Conservation (phyloP, 2,797 vertebrate genomes). For the Characodon lateralis region DNA sequence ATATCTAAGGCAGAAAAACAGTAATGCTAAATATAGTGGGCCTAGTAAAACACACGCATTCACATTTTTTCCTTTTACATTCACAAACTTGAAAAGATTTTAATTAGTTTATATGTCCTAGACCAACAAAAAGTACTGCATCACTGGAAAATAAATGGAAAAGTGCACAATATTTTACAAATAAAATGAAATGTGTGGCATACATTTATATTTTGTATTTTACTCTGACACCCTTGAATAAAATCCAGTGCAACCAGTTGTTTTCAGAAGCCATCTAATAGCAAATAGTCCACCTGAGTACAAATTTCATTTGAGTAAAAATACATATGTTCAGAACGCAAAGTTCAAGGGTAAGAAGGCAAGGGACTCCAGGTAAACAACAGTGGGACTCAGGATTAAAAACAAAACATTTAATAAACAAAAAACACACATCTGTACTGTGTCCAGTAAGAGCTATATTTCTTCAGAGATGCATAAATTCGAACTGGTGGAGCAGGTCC, state of each 20-base stretch:
- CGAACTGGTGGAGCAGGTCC: slow-evolving; percentile 24
- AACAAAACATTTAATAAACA: slow-evolving; percentile 50
- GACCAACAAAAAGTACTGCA: background rate
- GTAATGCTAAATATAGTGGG: background rate
- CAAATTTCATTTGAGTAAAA: too few species aligned
- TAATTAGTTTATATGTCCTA: background rate
- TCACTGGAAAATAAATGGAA: background rate
- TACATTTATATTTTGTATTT: background rate
- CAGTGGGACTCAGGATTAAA: background rate
- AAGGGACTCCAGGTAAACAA: slow-evolving; percentile 28
- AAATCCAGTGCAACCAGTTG: background rate
- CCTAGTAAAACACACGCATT: background rate
- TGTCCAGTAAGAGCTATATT: slow-evolving; percentile 16
- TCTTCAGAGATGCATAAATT: background rate
- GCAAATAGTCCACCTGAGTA: too few species aligned
- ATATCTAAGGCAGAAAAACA: background rate
- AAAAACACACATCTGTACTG: slow-evolving; percentile 34
- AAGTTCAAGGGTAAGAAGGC: slow-evolving; percentile 8
- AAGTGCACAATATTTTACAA: background rate
- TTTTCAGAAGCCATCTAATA: too few species aligned
- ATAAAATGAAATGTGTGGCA: background rate
- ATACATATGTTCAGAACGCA: slow-evolving; percentile 6
- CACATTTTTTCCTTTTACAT: background rate
- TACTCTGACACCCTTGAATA: background rate
- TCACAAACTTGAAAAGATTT: background rate